Evolutionary conservation across 2,113 vertebrate genomes (phyloP).

Genomic region (Uropsilus gracilis): DNA sequence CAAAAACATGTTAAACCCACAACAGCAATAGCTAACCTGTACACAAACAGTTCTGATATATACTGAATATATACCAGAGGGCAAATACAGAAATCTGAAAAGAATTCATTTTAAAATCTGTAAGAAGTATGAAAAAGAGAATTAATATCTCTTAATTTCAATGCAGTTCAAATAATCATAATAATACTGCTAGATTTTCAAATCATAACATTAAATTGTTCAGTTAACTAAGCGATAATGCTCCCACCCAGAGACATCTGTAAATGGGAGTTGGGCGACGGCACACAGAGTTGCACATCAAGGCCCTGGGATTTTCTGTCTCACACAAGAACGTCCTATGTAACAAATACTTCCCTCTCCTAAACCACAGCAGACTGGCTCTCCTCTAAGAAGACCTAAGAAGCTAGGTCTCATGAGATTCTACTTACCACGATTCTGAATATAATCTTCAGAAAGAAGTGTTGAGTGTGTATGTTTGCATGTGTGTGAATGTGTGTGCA

Average conservation of each 20-base stretch:
- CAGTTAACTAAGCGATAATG: rapidly evolving
- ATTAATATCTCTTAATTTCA: background rate
- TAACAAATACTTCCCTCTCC: background rate
- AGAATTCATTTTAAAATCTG: background rate
- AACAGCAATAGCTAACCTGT: background rate
- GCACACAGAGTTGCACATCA: background rate
- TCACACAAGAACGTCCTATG: rapidly evolving
- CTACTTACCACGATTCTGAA: background rate
- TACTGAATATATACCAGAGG: background rate
- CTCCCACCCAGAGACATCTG: no score
- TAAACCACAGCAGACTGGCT: background rate
- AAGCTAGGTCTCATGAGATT: background rate
- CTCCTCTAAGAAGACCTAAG: background rate
- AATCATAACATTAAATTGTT: background rate
- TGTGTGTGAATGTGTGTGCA: background rate
- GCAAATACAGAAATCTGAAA: background rate
- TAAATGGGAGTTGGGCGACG: background rate
- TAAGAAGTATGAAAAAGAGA: background rate
- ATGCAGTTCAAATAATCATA: background rate
- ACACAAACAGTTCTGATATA: background rate
- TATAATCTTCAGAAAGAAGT: background rate
- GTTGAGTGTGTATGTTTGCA: no score
- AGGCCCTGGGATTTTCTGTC: background rate
- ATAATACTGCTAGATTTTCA: background rate
- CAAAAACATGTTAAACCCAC: background rate